Percentiles rank a stretch among this genome's conserved stretches.
These are phyloP conservation scores for Megaceryle maxima DNA, from an alignment of 2,113 vertebrate genomes.

Conservation along the genomic window DNA sequence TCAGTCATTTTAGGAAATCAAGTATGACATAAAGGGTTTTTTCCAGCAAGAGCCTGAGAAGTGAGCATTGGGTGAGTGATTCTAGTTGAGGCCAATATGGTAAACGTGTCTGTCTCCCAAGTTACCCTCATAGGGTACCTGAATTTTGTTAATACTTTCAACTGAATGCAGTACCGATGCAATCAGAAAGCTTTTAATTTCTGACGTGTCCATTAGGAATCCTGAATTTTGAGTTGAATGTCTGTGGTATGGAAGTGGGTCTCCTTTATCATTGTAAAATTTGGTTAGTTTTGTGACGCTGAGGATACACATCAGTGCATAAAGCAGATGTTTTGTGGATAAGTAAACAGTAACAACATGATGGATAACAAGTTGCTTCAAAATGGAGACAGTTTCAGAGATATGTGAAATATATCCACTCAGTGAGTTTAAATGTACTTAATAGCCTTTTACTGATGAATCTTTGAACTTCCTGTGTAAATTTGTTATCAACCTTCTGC, in stretches of 20 bases:
- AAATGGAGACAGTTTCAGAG: background rate
- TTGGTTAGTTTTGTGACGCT: background rate
- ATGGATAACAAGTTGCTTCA: background rate
- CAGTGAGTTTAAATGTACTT: background rate
- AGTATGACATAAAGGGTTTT: background rate
- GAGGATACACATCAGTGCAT: background rate
- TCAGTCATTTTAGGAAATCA: background rate
- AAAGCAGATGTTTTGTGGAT: background rate
- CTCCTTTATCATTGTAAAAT: background rate
- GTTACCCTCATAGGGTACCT: background rate
- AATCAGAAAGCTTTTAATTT: background rate
- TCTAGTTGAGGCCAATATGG: accelerated
- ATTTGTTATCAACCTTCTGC: background rate
- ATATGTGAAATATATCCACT: background rate
- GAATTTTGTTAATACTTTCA: background rate
- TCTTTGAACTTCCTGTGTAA: background rate
- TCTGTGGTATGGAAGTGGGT: background rate
- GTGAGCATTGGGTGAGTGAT: background rate
- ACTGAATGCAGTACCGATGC: background rate
- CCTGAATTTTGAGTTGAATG: background rate
- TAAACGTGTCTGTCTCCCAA: background rate
- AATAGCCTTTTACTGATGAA: background rate
- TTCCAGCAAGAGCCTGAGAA: background rate
- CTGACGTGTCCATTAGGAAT: background rate
- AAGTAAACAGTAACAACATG: background rate